These are phyloP conservation scores for Vulpes ferrilata DNA, from an alignment of 2,113 vertebrate genomes.

Conservation along the genomic window DNA sequence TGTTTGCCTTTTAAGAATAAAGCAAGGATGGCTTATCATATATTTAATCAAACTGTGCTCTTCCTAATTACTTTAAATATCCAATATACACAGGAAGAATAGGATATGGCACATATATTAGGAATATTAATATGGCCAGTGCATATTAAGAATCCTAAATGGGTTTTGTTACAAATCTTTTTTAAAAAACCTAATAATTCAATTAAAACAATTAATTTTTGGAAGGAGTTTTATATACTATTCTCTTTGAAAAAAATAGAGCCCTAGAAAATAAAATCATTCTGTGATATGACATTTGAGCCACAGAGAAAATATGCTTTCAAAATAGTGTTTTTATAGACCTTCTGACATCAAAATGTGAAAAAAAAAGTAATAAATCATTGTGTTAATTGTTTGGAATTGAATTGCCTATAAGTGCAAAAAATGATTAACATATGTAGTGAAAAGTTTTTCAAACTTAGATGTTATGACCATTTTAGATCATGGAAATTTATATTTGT, in stretches of 20 bases:
- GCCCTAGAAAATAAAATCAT: conserved; percentile 41
- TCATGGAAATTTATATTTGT: conserved; percentile 63
- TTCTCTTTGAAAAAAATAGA: conserved; percentile 32
- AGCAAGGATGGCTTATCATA: conserved; percentile 47
- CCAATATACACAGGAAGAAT: neutral
- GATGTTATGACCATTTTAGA: conserved; percentile 53
- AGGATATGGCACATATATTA: neutral
- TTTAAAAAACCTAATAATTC: conserved; percentile 7
- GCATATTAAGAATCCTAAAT: conserved; percentile 42
- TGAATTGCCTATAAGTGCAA: neutral
- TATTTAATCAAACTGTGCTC: neutral
- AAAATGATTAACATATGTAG: neutral
- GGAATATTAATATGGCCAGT: neutral
- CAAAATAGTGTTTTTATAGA: conserved; percentile 54
- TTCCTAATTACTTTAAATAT: conserved; percentile 23
- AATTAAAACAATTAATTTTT: conserved; percentile 58
- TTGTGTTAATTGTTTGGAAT: conserved; percentile 64
- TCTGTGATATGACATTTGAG: neutral
- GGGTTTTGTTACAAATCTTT: neutral
- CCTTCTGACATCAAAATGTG: conserved; percentile 27
- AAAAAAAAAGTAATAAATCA: neutral
- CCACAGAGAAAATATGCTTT: conserved; percentile 40
- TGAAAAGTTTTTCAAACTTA: conserved; percentile 66
- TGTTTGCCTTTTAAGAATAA: conserved; percentile 70
- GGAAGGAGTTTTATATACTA: conserved; percentile 29